Conservation (phyloP, 2,113 vertebrate genomes). For the Progne subis region DNA sequence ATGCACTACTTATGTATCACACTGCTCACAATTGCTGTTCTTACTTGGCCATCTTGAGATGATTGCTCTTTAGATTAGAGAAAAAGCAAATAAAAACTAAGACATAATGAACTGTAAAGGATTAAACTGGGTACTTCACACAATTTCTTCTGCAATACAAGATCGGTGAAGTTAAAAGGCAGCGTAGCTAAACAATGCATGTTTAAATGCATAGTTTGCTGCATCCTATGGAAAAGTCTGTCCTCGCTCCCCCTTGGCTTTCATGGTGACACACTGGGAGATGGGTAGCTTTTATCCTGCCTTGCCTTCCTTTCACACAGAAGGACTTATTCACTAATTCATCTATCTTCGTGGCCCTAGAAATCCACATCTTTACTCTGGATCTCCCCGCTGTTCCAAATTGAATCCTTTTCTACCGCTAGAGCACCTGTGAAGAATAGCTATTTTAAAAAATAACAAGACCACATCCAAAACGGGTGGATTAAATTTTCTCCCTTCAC, state of each 20-base stretch:
- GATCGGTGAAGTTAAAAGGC: neutral
- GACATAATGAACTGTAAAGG: constrained; percentile 1
- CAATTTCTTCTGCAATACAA: neutral
- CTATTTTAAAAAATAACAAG: neutral
- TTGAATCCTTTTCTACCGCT: neutral
- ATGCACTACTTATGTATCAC: neutral
- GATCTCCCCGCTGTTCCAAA: neutral
- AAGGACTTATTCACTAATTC: neutral
- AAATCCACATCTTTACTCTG: neutral
- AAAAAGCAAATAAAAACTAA: constrained; percentile 14
- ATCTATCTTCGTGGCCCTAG: neutral
- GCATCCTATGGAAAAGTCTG: neutral
- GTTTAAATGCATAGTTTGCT: neutral
- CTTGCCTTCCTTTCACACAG: neutral
- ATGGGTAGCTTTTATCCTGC: neutral
- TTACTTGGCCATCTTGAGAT: neutral
- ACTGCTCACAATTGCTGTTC: neutral
- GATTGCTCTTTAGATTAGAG: constrained; percentile 11
- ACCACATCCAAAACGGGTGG: neutral
- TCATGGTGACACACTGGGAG: accelerated
- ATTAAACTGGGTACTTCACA: constrained; percentile 2
- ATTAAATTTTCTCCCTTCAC: neutral
- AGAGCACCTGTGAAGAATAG: neutral
- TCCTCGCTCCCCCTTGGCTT: neutral
- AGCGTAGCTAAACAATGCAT: neutral